Evolutionary conservation across 2,797 vertebrate genomes (phyloP).

Genomic region (Carapus acus): DNA sequence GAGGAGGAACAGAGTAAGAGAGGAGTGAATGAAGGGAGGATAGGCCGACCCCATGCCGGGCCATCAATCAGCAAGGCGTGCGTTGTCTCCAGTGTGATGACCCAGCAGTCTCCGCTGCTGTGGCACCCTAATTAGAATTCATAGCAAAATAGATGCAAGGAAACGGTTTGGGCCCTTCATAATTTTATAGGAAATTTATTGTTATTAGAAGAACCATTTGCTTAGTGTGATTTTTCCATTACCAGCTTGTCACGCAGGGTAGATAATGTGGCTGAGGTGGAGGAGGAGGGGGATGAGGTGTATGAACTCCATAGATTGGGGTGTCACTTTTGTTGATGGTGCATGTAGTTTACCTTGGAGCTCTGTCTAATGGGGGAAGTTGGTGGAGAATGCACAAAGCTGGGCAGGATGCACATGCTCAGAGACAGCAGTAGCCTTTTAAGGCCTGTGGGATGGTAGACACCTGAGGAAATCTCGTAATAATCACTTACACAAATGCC

Average conservation of each 20-base stretch:
- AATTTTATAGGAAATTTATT: conserved; percentile 99
- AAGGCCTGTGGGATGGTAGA: conserved; percentile 38
- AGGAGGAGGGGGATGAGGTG: conserved; percentile 34
- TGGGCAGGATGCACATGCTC: conserved; percentile 49
- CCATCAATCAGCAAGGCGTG: conserved; percentile 88
- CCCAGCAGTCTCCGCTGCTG: conserved; percentile 91
- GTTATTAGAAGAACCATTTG: conserved; percentile 99
- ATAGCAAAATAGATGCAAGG: conserved; percentile 98
- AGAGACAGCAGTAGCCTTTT: conserved; percentile 21
- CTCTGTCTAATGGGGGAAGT: conserved; percentile 88
- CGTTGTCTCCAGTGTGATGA: conserved; percentile 88
- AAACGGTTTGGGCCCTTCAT: conserved; percentile 95
- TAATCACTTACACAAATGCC: conserved; percentile 10
- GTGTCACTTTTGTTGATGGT: conserved; percentile 98
- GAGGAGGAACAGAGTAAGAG: conserved; percentile 65
- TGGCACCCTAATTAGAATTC: conserved; percentile 96
- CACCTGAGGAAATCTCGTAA: conserved; percentile 64
- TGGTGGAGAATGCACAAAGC: conserved; percentile 84
- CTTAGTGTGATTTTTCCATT: conserved; percentile 99
- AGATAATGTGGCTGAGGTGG: conserved; percentile 85
- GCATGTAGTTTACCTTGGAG: conserved; percentile 98
- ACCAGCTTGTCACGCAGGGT: conserved; percentile 94
- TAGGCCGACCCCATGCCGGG: conserved; percentile 75
- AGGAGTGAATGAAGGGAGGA: conserved; percentile 70
- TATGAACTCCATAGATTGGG: conserved; percentile 92